Evolutionary conservation across 2,113 vertebrate species (phyloP), one percentile per base, ranked within the genome.

Genomic region (Nipponia nippon): DNA sequence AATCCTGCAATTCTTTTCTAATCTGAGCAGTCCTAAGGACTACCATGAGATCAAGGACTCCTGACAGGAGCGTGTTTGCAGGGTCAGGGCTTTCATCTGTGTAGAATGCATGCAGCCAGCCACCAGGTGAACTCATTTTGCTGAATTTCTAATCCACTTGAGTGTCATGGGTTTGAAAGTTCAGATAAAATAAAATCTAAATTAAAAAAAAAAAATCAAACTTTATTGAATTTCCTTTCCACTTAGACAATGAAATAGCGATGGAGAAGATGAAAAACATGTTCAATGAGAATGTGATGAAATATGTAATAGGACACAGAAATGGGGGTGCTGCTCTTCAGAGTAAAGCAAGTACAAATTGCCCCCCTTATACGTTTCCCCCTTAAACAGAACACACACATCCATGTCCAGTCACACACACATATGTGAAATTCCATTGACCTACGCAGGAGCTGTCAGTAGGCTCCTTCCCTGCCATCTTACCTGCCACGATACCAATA

Each of bases 1-100:
- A 95, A 97, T 97, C 90, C 92, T 83, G 47, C 88, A 96, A 89
- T 94, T 97, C 71, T 92, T 89, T 83, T 42, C 83, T 97, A 89
- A 96, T 93, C 88, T 7, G 0, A 82, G 94, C 86, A 83, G 72
- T 86, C 86, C 90, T 87, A 81, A 83, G 72, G 92, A 94, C 79
- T 94, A 92, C 90, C 59, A 50, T 42, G 80, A 93, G 97, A 95
- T 90, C 90, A 97, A 89, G 92, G 85, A 87, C 75, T 92, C 59
- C 90, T 90, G 70, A 62, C 62, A 86, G 67, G 72, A 93, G 76
- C 9, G 34, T 62, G 46, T 88, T 93, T 94, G 83, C 80, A 78
- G 75, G 95, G 88, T 90, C 93, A 88, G 20, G 44, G 46, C 79
- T 95, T 95, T 96, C 88, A 71, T 93, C 83, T 93, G 79, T 36